Base-by-base conservation (phyloP, 2,797 vertebrate species). In the Molossus alvarezi region DNA sequence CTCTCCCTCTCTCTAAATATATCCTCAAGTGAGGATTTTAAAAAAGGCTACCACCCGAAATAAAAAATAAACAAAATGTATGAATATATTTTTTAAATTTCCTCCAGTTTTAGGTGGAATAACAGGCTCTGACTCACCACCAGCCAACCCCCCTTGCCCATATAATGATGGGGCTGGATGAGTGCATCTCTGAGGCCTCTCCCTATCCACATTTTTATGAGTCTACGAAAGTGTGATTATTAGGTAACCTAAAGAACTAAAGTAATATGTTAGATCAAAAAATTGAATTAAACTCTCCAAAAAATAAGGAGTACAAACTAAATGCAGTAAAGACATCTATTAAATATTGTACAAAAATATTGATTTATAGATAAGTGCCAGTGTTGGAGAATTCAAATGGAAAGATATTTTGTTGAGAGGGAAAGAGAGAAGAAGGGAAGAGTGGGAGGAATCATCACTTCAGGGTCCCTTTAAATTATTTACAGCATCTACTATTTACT, bases 221-320 rank as follows among this genome's bases (percentile, higher is more conserved):
- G 41, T 91, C 25, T 92, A n/a, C 82, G 86, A 91, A 83, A 77
- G 64, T 72, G 55, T 51, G 27, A 86, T 83, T 92, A 75, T 92
- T 91, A 33, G 33, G 33, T 33, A 33, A 33, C 33, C 33, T 33
- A 65, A 95, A 90, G 94, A 60, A 14, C 67, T 77, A 73, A 93
- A 90, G 58, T 81, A 65, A 72, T 45, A 92, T 57, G 45, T 81
- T 80, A 67, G 13, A 60, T 41, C 45, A 75, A 41, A 8, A 53
- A 67, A 58, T 10, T 5, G 8, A 85, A 21, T 41, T 85, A 84
- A 79, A 21, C 91, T 73, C 14, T 89, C 60, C 12, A 48, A 79
- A 33, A 20, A 86, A 69, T 95, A 75, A 93, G 21, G 23, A 95
- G 13, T n/a, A 27, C 11, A 75, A 51, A 51, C 23, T 83, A 33